Evolutionary conservation across 2,797 vertebrate genomes (phyloP), one percentile per base, ranked within the genome.

Genomic region (Sebastolobus alascanus): DNA sequence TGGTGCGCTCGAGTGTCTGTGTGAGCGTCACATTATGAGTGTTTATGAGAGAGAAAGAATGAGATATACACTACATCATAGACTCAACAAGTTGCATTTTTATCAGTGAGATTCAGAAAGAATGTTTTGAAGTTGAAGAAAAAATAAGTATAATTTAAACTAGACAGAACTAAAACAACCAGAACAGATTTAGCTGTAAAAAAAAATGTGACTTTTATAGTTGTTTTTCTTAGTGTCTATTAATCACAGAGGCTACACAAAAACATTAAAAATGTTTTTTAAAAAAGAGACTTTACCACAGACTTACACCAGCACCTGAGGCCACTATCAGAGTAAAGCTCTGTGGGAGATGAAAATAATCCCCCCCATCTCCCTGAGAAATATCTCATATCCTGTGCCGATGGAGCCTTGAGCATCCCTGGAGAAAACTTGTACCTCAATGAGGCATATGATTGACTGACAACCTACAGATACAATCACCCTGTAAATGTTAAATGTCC

Each of bases 261-360:
- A 67, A 35, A 43, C 33, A 22, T 20, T 35, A 33, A 55, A 85
- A 61, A 60, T 16, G 37, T 22, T 35, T 72, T 18, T 29, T 20
- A 37, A 38, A 31, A 77, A 52, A 38, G 8, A 18, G 3, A 33
- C 37, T 58, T 72, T 5, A 14, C 33, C 18, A 8, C 10, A 68
- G 20, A 78, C 61, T 27, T n/a, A 37, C 37, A 65, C 5, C 40
- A 79, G 70, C 27, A 73, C 58, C 63, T 59, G 73, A 77, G 18
- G 46, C 61, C 37, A 67, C 18, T 37, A 59, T 55, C 20, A 80
- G 52, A 60, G 11, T 20, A 56, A 22, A 22, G 35, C 56, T 9
- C 77, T 5, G 68, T 40, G 63, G 70, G 73, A 81, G 72, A 75
- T 20, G 29, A 60, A 72, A 72, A 81, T 61, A 82, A 82, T 79